phyloP scores from a whole-genome alignment of 2,888 invertebrate genomes.

The Microchrysa polita region DNA sequence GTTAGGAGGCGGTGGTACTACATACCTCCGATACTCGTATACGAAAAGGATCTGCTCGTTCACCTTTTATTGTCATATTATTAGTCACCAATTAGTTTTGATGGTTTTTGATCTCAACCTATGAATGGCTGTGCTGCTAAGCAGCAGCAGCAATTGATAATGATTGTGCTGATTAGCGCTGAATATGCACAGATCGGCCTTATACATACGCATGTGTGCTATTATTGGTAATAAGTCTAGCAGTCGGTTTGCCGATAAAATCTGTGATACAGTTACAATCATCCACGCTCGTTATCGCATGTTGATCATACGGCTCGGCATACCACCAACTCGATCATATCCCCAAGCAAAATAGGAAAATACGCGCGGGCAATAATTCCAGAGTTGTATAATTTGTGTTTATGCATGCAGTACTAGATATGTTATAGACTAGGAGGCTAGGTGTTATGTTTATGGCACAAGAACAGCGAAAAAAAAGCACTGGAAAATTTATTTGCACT shows the following conservation, averaged over 20 bases:
- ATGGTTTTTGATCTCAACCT: slow-evolving; percentile 39
- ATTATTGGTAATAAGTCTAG: slow-evolving; percentile 18
- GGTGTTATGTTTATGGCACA: slow-evolving; percentile 8
- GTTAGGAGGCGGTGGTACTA: too few relatives aligned
- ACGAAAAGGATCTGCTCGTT: slow-evolving; percentile 19
- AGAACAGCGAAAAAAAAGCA: neutral
- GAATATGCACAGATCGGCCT: neutral
- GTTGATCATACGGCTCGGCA: slow-evolving; percentile 1
- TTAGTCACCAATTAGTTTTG: slow-evolving; percentile 39
- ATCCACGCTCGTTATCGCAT: neutral
- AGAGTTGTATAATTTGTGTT: slow-evolving; percentile 16
- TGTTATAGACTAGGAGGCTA: neutral
- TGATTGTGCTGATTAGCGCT: slow-evolving; percentile 33
- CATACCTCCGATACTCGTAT: too few relatives aligned
- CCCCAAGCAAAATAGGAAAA: neutral
- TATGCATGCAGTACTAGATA: slow-evolving; percentile 3
- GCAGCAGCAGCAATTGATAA: slow-evolving; percentile 41
- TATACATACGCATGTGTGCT: neutral
- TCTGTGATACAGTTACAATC: slow-evolving; percentile 20
- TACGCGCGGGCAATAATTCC: neutral
- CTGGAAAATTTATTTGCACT: too few relatives aligned
- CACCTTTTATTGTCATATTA: slow-evolving; percentile 39
- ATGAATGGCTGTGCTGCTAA: neutral
- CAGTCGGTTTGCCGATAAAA: slow-evolving; percentile 14
- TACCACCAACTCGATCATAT: neutral